phyloP scores from a whole-genome alignment of 2,888 invertebrate species.

The Cremastinae sp. region DNA sequence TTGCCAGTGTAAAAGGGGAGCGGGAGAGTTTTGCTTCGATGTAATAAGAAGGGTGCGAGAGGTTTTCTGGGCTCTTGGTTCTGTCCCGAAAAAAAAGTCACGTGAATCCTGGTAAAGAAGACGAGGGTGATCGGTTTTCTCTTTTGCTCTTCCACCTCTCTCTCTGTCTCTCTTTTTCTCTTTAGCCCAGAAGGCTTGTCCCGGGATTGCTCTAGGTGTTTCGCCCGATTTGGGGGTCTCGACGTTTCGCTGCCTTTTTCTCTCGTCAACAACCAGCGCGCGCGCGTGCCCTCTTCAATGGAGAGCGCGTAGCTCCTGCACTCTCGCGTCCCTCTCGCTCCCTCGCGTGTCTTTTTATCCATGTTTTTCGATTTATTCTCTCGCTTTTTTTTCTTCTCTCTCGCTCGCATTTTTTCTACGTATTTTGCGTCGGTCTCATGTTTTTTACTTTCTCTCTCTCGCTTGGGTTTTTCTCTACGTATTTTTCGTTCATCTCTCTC shows the following conservation, averaged over 20 bases:
- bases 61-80: conserved; percentile 58
- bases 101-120: conserved; percentile 71
- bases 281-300: conserved; percentile 80
- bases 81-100: conserved; percentile 71
- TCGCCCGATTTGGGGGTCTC: conserved; percentile 72
- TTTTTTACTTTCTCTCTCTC: too few relatives aligned
- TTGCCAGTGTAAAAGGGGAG: conserved; percentile 64
- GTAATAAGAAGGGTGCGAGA: conserved; percentile 66
- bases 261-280: conserved; percentile 56
- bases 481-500: too few relatives aligned
- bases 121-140: conserved; percentile 68
- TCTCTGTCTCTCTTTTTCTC: conserved; percentile 23
- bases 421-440: too few relatives aligned
- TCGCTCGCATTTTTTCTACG: too few relatives aligned
- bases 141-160: background rate
- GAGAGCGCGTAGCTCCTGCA: conserved; percentile 63
- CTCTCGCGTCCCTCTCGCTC: conserved; percentile 6
- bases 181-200: conserved; percentile 35
- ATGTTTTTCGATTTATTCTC: too few relatives aligned
- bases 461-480: too few relatives aligned
- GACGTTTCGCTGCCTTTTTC: conserved; percentile 60
- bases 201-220: conserved; percentile 72
- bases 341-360: conserved; percentile 16
- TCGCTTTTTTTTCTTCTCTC: background rate
- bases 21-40: conserved; percentile 27